Conservation (phyloP, 2,797 vertebrate species). For the Selene dorsalis region DNA sequence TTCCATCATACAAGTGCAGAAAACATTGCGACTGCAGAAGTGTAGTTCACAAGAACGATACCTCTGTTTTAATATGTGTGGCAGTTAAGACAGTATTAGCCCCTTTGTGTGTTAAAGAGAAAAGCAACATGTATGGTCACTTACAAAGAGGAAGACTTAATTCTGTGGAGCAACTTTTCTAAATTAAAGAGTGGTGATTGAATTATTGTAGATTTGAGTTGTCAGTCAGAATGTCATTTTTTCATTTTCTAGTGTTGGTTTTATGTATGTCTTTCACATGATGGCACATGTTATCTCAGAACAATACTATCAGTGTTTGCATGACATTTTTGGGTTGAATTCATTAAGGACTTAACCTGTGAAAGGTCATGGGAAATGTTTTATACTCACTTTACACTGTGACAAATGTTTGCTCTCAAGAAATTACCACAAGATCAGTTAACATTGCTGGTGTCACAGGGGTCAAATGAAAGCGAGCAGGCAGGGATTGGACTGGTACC, state of each 20-base stretch:
- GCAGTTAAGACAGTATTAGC: constrained; percentile 29
- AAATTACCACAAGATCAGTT: constrained; percentile 64
- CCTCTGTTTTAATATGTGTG: constrained; percentile 2
- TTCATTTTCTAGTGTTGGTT: constrained; percentile 7
- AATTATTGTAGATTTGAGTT: neutral
- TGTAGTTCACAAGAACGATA: neutral
- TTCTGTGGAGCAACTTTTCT: neutral
- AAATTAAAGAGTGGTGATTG: neutral
- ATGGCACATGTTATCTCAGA: constrained; percentile 25
- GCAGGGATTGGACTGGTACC: constrained; percentile 56
- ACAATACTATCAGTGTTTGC: constrained; percentile 29
- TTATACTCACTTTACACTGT: constrained; percentile 45
- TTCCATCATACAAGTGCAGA: constrained; percentile 1
- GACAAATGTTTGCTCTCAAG: constrained; percentile 59
- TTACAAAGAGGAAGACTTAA: neutral
- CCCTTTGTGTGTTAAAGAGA: constrained; percentile 18
- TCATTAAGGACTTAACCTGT: constrained; percentile 42
- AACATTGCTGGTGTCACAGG: constrained; percentile 50
- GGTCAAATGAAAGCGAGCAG: constrained; percentile 52
- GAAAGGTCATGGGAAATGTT: constrained; percentile 47
- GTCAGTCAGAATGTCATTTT: neutral
- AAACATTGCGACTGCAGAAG: neutral
- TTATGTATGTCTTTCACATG: constrained; percentile 18
- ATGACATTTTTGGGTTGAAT: constrained; percentile 37
- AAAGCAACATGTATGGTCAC: constrained; percentile 9